These are phyloP conservation scores for Notodonta ziczac DNA, from an alignment of 2,888 invertebrate genomes.

Conservation along the genomic window DNA sequence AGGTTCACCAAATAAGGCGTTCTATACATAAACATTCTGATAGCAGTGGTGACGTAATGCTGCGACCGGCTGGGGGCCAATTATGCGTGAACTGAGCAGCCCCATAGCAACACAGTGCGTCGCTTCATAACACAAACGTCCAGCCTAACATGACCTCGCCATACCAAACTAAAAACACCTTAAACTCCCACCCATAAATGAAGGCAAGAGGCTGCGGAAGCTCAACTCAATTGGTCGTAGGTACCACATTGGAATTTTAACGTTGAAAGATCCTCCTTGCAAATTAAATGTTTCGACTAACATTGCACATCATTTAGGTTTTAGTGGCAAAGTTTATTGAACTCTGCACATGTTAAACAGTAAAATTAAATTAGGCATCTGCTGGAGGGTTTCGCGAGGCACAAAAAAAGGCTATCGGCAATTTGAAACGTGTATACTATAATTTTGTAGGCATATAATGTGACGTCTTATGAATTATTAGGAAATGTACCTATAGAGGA, in stretches of 20 bases:
- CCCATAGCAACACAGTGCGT: constrained; percentile 75
- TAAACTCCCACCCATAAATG: constrained; percentile 8
- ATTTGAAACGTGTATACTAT: constrained; percentile 16
- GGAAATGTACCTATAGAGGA: neutral
- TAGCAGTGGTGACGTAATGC: constrained; percentile 69
- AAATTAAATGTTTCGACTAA: constrained; percentile 36
- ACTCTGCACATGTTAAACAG: constrained; percentile 27
- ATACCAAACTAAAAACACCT: constrained; percentile 13
- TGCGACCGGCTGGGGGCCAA: constrained; percentile 60
- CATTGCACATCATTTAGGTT: constrained; percentile 31
- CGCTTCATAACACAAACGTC: constrained; percentile 32
- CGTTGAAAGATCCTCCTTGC: constrained; percentile 36
- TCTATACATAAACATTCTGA: constrained; percentile 55
- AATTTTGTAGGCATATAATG: constrained; percentile 18
- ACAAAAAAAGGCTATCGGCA: constrained; percentile 16
- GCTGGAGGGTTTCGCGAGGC: constrained; percentile 20
- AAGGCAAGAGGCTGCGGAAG: constrained; percentile 19
- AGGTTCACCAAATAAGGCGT: constrained; percentile 28
- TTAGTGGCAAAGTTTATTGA: constrained; percentile 34
- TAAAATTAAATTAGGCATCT: constrained; percentile 10
- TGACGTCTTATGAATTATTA: constrained; percentile 12
- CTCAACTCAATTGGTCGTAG: constrained; percentile 12
- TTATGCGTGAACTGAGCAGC: constrained; percentile 57
- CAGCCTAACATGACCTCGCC: constrained; percentile 26
- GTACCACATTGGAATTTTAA: constrained; percentile 28